Percentiles rank a stretch among this genome's conserved stretches.
phyloP scores from a whole-genome alignment of 1,140 invertebrate species.

The Hypothenemus hampei region DNA sequence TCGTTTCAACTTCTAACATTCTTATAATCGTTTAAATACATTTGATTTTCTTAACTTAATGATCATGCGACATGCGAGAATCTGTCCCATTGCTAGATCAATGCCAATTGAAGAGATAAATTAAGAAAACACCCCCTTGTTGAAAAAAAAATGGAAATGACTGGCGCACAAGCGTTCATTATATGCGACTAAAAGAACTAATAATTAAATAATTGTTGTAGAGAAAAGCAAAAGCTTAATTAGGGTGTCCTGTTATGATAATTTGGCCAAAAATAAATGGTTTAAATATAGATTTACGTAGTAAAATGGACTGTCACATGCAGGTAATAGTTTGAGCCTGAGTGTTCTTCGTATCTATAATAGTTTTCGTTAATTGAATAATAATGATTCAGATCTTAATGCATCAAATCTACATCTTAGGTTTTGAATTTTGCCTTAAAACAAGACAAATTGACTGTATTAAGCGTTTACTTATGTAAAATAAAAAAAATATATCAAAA shows the following conservation, averaged over 20 bases:
- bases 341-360: too few species aligned
- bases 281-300: constrained; percentile 31
- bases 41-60: constrained; percentile 7
- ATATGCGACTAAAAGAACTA: not conserved
- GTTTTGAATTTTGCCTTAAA: not conserved
- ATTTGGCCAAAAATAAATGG: constrained; percentile 28
- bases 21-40: not conserved
- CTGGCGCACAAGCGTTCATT: constrained; percentile 11
- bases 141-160: constrained; percentile 18
- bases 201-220: constrained; percentile 12
- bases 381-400: too few species aligned
- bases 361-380: too few species aligned
- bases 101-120: too few species aligned
- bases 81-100: not conserved
- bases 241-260: constrained; percentile 21
- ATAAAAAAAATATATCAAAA: constrained; percentile 15
- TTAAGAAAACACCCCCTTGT: constrained; percentile 3
- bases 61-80: constrained; percentile 9
- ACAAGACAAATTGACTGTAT: not conserved
- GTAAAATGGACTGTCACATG: constrained; percentile 19
- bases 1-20: constrained; percentile 8
- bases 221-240: constrained; percentile 11
- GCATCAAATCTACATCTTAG: not conserved
- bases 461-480: constrained; percentile 15
- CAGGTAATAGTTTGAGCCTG: constrained; percentile 15